phyloP scores from a whole-genome alignment of 1,140 invertebrate species.

The Idris sp. region DNA sequence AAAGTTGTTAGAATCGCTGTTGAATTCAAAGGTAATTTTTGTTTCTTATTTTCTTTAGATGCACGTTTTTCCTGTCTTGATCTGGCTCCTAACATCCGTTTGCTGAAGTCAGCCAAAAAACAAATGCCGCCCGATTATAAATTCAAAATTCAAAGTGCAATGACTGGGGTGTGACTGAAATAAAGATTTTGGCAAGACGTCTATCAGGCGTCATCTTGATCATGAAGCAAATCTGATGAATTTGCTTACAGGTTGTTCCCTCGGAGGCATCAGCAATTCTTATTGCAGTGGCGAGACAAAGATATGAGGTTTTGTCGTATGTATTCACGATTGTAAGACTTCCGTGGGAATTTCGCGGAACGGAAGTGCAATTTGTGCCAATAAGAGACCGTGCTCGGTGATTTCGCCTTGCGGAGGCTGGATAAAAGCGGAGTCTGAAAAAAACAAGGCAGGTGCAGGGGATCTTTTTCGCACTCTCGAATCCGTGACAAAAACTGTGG shows the following conservation, averaged over 20 bases:
- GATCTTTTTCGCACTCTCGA: constrained; percentile 28
- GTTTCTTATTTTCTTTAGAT: too few species aligned
- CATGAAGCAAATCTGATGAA: constrained; percentile 34
- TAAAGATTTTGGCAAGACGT: constrained; percentile 4
- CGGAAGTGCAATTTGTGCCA: constrained; percentile 76
- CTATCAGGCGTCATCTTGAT: constrained; percentile 31
- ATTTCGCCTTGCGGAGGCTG: constrained; percentile 54
- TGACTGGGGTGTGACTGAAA: constrained; percentile 21
- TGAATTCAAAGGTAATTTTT: too few species aligned
- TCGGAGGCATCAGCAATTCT: constrained; percentile 37
- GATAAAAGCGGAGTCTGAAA: constrained; percentile 63
- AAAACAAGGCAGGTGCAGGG: constrained; percentile 67
- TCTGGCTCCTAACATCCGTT: too few species aligned
- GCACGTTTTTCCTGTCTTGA: too few species aligned
- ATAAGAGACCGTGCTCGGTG: constrained; percentile 48
- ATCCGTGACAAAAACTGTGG: constrained; percentile 42
- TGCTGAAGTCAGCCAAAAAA: too few species aligned
- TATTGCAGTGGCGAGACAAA: constrained; percentile 50
- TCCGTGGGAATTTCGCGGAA: constrained; percentile 77
- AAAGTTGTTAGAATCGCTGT: too few species aligned
- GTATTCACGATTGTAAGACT: constrained; percentile 71
- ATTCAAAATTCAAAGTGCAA: constrained; percentile 30
- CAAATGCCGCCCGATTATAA: too few species aligned
- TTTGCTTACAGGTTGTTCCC: constrained; percentile 24
- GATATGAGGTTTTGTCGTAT: constrained; percentile 63